phyloP scores from a whole-genome alignment of 1,140 invertebrate species.

The Drosophila ananassae region DNA sequence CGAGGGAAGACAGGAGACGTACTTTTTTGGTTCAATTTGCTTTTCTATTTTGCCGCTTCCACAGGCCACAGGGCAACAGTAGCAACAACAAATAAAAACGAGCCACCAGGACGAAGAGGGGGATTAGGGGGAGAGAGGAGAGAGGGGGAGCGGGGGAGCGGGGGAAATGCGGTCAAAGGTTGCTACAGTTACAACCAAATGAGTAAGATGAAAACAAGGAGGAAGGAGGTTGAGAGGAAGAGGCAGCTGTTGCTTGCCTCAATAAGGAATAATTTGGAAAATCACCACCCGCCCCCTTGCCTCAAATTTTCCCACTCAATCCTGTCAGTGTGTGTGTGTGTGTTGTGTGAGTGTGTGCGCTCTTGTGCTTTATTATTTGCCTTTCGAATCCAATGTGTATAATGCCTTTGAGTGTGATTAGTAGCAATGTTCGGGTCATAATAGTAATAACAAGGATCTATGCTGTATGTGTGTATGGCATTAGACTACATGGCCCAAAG shows the following conservation, averaged over 20 bases:
- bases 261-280: conserved; percentile 54
- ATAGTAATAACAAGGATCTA: conserved; percentile 42
- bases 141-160: too few species aligned
- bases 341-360: conserved; percentile 31
- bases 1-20: conserved; percentile 17
- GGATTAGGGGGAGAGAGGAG: too few species aligned
- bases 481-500: neutral
- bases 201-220: conserved; percentile 32
- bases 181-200: conserved; percentile 58
- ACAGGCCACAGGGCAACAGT: conserved; percentile 50
- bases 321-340: neutral
- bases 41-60: conserved; percentile 49
- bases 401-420: conserved; percentile 67
- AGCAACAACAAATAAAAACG: conserved; percentile 4
- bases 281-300: neutral
- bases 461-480: too few species aligned
- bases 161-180: conserved; percentile 49
- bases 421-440: conserved; percentile 43
- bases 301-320: neutral
- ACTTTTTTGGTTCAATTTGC: conserved; percentile 43
- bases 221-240: neutral
- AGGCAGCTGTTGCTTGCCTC: conserved; percentile 55
- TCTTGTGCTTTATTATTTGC: conserved; percentile 50
- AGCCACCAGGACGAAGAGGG: neutral
- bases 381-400: conserved; percentile 58